phyloP scores from a whole-genome alignment of 2,888 invertebrate species.

The Sesia bembeciformis region DNA sequence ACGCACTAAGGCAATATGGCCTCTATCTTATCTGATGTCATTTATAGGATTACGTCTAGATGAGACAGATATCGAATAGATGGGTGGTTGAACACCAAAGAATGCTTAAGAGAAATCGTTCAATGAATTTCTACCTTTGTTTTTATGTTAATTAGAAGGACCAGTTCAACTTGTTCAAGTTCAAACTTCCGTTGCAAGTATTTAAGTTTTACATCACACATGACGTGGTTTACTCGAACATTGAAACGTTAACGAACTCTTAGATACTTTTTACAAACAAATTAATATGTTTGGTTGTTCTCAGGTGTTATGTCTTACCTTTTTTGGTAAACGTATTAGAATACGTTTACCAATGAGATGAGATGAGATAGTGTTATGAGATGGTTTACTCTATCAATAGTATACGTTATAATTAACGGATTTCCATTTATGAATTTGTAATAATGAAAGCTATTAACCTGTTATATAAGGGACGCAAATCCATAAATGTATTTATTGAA shows the following conservation, averaged over 20 bases:
- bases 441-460: too few relatives aligned
- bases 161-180: slow-evolving; percentile 40
- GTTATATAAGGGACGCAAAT: too few relatives aligned
- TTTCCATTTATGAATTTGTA: too few relatives aligned
- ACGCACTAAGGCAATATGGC: slow-evolving; percentile 25
- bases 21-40: slow-evolving; percentile 65
- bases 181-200: slow-evolving; percentile 58
- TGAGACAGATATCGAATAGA: slow-evolving; percentile 57
- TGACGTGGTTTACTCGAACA: slow-evolving; percentile 30
- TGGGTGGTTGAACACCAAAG: slow-evolving; percentile 52
- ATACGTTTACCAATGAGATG: too few relatives aligned
- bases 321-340: slow-evolving; percentile 1
- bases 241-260: slow-evolving; percentile 5
- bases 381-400: neutral
- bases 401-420: too few relatives aligned
- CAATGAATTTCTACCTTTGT: slow-evolving; percentile 65
- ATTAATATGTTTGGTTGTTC: neutral
- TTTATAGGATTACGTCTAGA: slow-evolving; percentile 69
- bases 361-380: too few relatives aligned
- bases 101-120: slow-evolving; percentile 62
- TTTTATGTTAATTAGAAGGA: slow-evolving; percentile 62
- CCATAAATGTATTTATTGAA: too few relatives aligned
- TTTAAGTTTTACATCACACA: slow-evolving; percentile 39
- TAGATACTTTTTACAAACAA: too few relatives aligned
- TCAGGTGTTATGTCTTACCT: slow-evolving; percentile 8